Evolutionary conservation across 2,888 invertebrate genomes (phyloP).

Genomic region (Melikaiella ostensackeni): DNA sequence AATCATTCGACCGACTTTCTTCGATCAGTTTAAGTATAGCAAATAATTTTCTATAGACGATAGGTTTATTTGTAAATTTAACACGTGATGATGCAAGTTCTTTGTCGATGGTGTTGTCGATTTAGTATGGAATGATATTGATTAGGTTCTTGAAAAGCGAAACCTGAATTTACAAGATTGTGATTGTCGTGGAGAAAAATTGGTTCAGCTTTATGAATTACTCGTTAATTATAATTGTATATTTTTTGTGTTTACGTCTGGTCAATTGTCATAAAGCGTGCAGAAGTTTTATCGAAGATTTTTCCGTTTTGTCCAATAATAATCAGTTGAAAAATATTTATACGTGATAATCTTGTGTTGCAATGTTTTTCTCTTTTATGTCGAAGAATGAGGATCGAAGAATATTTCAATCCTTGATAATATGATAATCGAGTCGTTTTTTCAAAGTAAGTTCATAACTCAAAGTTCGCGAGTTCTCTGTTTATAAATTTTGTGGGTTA

Average conservation of each 20-base stretch:
- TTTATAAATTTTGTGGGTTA: neutral
- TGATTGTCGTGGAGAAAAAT: neutral
- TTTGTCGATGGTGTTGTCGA: neutral
- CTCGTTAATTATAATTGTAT: neutral
- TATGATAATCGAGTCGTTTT: neutral
- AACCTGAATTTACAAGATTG: neutral
- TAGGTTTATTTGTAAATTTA: slow-evolving; percentile 11
- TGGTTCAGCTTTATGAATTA: neutral
- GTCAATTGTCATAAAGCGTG: slow-evolving; percentile 10
- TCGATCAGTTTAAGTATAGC: neutral
- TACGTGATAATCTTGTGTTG: neutral
- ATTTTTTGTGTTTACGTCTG: slow-evolving; percentile 18
- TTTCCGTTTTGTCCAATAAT: neutral
- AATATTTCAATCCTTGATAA: neutral
- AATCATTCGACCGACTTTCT: neutral
- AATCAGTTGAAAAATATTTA: neutral
- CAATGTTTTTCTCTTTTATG: neutral
- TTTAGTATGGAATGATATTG: neutral
- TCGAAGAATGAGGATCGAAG: neutral
- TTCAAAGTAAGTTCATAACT: neutral
- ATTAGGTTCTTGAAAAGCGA: neutral
- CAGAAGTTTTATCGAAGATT: neutral
- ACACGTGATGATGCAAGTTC: slow-evolving; percentile 6
- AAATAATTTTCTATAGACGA: slow-evolving; percentile 1
- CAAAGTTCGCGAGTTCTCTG: neutral